Evolutionary conservation across 1,140 invertebrate genomes (phyloP).

Genomic region (Nasonia giraulti): DNA sequence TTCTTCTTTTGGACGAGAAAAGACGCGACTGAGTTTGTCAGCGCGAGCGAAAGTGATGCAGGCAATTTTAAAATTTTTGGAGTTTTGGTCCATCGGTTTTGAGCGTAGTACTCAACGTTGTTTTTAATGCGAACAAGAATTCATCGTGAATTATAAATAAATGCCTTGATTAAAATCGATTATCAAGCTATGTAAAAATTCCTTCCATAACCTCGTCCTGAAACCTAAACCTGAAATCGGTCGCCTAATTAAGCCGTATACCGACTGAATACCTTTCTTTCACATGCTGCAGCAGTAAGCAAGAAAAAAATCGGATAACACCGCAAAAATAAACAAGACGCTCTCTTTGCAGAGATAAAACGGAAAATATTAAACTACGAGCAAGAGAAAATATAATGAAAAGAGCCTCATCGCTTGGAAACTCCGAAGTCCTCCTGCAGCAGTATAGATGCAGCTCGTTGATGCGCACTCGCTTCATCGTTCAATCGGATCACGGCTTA

Average conservation of each 20-base stretch:
- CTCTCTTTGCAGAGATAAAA: neutral
- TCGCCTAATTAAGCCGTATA: neutral
- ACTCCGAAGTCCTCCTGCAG: neutral
- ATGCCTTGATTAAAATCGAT: neutral
- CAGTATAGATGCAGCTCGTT: neutral
- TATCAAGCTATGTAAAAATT: neutral
- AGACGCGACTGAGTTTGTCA: neutral
- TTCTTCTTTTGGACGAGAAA: neutral
- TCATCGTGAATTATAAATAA: too few species aligned
- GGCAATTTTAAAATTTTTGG: neutral
- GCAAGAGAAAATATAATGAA: neutral
- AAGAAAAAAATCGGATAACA: neutral
- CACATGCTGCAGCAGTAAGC: too few species aligned
- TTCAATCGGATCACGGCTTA: slow-evolving; percentile 64
- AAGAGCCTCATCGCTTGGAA: neutral
- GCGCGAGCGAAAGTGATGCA: neutral
- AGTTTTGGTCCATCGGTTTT: neutral
- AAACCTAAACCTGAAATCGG: too few species aligned
- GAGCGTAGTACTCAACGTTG: too few species aligned
- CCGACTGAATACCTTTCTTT: neutral
- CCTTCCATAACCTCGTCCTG: neutral
- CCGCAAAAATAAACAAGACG: neutral
- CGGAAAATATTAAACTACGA: neutral
- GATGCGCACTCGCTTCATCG: slow-evolving; percentile 57
- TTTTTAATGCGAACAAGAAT: too few species aligned